phyloP scores from a whole-genome alignment of 2,113 vertebrate species.

The Oreocharis arfaki region DNA sequence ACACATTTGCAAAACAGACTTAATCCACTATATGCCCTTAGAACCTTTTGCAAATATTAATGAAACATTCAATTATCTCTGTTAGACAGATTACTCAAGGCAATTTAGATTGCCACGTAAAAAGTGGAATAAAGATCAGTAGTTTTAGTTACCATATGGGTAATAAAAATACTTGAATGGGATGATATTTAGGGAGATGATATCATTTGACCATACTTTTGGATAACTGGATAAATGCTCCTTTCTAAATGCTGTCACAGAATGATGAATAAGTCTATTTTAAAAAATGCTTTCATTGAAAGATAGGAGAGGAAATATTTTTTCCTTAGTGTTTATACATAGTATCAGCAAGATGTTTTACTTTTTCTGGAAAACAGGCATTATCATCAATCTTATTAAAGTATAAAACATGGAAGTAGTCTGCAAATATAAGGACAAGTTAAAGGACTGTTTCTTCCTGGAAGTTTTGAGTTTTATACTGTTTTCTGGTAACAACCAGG shows the following conservation, averaged over 20 bases:
- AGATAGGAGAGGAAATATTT: constrained; percentile 10
- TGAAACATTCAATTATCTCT: constrained; percentile 21
- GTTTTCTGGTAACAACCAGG: neutral
- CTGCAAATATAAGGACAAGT: neutral
- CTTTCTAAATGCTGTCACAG: constrained; percentile 41
- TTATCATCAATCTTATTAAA: neutral
- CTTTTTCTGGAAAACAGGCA: neutral
- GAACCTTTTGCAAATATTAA: constrained; percentile 3
- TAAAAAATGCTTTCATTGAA: constrained; percentile 8
- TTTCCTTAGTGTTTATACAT: constrained; percentile 3
- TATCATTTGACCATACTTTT: constrained; percentile 6
- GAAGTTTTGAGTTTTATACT: constrained; percentile 6
- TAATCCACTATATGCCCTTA: neutral
- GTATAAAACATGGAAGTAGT: neutral
- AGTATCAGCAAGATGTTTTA: constrained; percentile 33
- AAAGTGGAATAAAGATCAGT: neutral
- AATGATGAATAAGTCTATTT: constrained; percentile 42
- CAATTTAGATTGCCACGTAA: constrained; percentile 5
- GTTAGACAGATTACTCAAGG: constrained; percentile 14
- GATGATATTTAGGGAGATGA: neutral
- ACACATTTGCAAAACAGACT: neutral
- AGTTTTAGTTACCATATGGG: neutral
- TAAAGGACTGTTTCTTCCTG: neutral
- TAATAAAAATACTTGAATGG: constrained; percentile 43
- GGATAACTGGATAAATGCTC: constrained; percentile 19